Conservation (phyloP, 2,888 invertebrate species). For the Chrysina gloriosa region DNA sequence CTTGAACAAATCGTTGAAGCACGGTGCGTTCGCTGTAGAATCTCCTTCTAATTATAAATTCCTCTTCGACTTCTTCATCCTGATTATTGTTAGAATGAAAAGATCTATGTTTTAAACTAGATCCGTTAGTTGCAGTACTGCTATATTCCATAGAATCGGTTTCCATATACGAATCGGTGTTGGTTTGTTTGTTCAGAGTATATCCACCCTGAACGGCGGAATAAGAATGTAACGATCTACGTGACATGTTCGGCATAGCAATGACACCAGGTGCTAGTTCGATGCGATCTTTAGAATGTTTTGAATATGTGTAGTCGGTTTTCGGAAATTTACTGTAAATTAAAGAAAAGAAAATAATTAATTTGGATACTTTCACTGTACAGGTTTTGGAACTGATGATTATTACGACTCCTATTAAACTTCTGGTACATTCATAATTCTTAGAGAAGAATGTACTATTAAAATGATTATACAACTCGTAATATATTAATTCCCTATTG, state of each 20-base stretch:
- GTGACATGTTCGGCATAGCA: slow-evolving; percentile 91
- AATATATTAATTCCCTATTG: too few relatives aligned
- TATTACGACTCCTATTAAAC: too few relatives aligned
- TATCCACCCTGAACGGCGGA: slow-evolving; percentile 47
- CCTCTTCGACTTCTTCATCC: slow-evolving; percentile 27
- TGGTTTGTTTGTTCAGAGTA: slow-evolving; percentile 56
- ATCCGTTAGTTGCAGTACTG: slow-evolving; percentile 7
- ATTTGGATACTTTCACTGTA: too few relatives aligned
- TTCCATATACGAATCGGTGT: slow-evolving; percentile 53
- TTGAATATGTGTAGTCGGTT: slow-evolving; percentile 92
- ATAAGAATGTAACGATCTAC: slow-evolving; percentile 70
- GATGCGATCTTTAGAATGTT: slow-evolving; percentile 82
- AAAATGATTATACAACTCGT: too few relatives aligned
- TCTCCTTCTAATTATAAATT: slow-evolving; percentile 17
- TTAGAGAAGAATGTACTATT: too few relatives aligned
- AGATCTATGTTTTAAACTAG: slow-evolving; percentile 9
- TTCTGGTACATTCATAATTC: too few relatives aligned
- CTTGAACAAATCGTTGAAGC: slow-evolving; percentile 41
- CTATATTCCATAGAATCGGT: slow-evolving; percentile 7
- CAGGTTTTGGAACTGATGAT: too few relatives aligned
- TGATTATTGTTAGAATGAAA: slow-evolving; percentile 8
- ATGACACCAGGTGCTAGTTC: slow-evolving; percentile 83
- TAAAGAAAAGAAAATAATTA: not conserved
- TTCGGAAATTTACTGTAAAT: slow-evolving; percentile 86
- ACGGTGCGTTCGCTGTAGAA: not conserved